Evolutionary conservation across 2,888 invertebrate species (phyloP).

Genomic region (Poecilobothrus nobilitatus): DNA sequence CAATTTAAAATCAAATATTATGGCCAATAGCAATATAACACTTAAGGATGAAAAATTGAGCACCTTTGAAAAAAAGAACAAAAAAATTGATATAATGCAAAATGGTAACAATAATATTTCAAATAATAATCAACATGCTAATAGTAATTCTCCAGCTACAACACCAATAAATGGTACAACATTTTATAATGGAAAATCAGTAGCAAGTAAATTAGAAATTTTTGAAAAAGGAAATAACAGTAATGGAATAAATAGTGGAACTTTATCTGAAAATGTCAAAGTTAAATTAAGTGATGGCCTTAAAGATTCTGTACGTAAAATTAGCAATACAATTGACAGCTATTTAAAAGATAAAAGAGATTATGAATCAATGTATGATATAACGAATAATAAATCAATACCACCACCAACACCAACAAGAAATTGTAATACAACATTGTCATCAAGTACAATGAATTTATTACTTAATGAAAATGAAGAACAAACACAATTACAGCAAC

Average conservation of each 20-base stretch:
- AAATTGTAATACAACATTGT: conserved; percentile 29
- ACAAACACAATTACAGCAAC: not conserved
- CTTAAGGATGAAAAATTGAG: conserved; percentile 23
- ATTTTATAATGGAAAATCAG: conserved; percentile 18
- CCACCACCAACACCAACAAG: conserved; percentile 35
- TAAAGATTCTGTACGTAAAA: conserved; percentile 43
- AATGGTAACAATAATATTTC: conserved; percentile 25
- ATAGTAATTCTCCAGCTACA: not conserved
- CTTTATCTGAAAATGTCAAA: not conserved
- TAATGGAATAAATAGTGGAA: not conserved
- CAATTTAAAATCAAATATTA: conserved; percentile 20
- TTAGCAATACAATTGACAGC: conserved; percentile 43
- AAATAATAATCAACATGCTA: not conserved
- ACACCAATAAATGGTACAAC: not conserved
- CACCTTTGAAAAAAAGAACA: conserved; percentile 37
- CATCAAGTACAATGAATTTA: conserved; percentile 26
- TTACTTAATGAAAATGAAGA: not conserved
- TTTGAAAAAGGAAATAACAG: conserved; percentile 30
- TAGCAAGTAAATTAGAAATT: conserved; percentile 38
- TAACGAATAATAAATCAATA: conserved; percentile 32
- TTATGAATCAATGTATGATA: conserved; percentile 40
- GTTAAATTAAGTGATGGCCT: conserved; percentile 30
- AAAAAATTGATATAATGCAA: conserved; percentile 28
- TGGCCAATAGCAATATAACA: conserved; percentile 7
- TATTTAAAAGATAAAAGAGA: conserved; percentile 43